Base-by-base conservation (phyloP, 92 coral and sea anemone genomes). In the Porites evermanni region DNA sequence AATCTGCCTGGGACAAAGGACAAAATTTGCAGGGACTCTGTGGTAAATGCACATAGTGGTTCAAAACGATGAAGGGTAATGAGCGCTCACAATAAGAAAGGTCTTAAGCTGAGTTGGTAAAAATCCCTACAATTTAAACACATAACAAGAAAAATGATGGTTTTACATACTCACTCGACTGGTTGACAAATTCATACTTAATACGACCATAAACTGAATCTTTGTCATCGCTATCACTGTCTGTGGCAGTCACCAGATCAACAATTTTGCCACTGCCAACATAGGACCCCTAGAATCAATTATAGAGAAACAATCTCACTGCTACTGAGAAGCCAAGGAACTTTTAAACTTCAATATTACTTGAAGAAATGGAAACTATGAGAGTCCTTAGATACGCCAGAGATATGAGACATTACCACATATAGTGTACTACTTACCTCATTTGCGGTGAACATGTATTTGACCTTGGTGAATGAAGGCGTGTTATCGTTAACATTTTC, bases 401-500 rank as follows among this genome's bases (percentile, higher is more conserved):
- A 38, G 47, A 38, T 38, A 38, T 38, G 47, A 38, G 47, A 38
- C 4, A 38, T 38, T 38, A 38, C 0, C 47, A 38, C 47, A 38
- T 38, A 38, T 6, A 38, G 47, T 32, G 18, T 72, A 16, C 4
- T 18, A 47, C 95, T 63, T 50, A 94, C 98, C 98, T 96, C 99
- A 88, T 47, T 83, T 24, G 89, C 94, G 9, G 88, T 76, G 79
- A 96, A 96, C 44, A 71, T 38, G 72, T 95, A 96, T 53, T n/a
- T 83, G 24, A 74, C 64, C 68, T 84, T 80, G 51, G 93, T 88
- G 73, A 96, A 96, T 81, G 73, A 87, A 0, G 99, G 98, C 2
- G 92, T 74, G 85, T 96, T 96, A 74, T 96, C 99, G 87, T 96
- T 96, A 60, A 90, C 89, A 44, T 96, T 96, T 83, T 86, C 91